phyloP scores from a whole-genome alignment of 1,140 invertebrate species.

The Tetranychus urticae region DNA sequence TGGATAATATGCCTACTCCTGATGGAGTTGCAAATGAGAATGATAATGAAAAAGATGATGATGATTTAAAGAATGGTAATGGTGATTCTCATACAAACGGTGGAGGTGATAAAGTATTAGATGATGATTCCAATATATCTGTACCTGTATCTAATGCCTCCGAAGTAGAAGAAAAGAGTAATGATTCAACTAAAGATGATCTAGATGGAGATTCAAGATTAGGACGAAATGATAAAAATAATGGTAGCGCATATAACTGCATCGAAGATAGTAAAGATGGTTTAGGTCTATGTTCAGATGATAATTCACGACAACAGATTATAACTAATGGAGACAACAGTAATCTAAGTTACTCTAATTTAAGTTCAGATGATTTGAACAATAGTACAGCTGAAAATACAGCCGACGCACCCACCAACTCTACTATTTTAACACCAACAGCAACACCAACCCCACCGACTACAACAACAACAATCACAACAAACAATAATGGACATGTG shows the following conservation, averaged over 20 bases:
- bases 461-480: no score
- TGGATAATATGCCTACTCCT: conserved; percentile 40
- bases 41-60: background rate
- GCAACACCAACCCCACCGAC: no score
- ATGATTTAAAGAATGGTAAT: background rate
- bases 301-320: background rate
- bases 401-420: background rate
- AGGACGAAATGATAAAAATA: background rate
- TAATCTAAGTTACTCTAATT: background rate
- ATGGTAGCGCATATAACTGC: no score
- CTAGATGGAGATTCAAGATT: background rate
- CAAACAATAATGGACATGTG: no score
- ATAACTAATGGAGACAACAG: background rate
- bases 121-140: conserved; percentile 2
- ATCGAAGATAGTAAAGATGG: background rate
- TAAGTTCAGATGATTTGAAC: background rate
- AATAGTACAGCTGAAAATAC: background rate
- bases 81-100: background rate
- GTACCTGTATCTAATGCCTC: background rate
- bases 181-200: background rate
- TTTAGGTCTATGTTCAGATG: background rate
- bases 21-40: background rate
- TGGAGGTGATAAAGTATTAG: background rate
- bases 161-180: background rate
- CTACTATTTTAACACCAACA: no score